Conservation (phyloP, 2,797 vertebrate species). For the Cygnus olor region DNA sequence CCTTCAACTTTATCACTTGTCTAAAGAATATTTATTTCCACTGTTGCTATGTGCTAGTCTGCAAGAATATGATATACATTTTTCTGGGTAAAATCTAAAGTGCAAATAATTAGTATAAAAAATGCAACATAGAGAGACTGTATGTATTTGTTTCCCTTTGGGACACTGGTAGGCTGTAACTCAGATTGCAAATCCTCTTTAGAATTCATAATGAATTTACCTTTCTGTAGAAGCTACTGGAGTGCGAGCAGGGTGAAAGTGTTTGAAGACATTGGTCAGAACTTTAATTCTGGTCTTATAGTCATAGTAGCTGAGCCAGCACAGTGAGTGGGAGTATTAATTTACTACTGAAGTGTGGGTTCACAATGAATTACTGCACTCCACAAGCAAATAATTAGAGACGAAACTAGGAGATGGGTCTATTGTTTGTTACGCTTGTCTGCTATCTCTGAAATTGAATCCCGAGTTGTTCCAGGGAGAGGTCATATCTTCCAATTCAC, state of each 20-base stretch:
- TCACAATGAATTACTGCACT: neutral
- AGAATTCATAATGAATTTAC: neutral
- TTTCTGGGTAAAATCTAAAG: neutral
- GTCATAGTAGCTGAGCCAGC: neutral
- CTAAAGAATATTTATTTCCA: neutral
- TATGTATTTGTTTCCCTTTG: neutral
- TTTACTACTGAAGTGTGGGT: neutral
- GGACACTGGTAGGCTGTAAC: neutral
- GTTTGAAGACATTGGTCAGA: neutral
- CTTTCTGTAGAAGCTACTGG: neutral
- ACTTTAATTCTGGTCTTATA: neutral
- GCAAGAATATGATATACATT: neutral
- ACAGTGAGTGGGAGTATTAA: neutral
- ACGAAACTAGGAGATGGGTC: neutral
- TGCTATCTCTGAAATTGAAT: constrained; percentile 7
- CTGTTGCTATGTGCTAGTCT: neutral
- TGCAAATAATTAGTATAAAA: neutral
- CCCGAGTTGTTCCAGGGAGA: neutral
- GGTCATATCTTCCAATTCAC: neutral
- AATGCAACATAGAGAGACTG: neutral
- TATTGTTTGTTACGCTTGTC: neutral
- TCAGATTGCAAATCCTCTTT: neutral
- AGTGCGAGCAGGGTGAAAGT: neutral
- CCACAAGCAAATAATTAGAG: neutral
- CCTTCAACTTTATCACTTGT: neutral